A percentile compares a stretch with the other conserved stretches of the same genome.
phyloP scores from a whole-genome alignment of 1,140 invertebrate genomes.

The Pararge aegeria region DNA sequence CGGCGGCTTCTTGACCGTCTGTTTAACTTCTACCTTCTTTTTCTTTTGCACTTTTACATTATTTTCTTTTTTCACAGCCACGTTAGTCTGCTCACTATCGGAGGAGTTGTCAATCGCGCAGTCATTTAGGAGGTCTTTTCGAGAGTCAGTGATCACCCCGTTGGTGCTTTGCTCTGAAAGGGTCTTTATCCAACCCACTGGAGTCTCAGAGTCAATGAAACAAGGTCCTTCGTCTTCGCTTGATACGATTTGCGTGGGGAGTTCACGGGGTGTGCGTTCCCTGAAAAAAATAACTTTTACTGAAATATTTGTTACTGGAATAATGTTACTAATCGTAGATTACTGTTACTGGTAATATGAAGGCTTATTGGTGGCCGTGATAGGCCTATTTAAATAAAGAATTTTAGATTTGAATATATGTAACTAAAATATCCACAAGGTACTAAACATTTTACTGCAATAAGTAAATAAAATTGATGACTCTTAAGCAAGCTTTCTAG shows the following conservation, averaged over 20 bases:
- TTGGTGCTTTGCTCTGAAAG: conserved; percentile 61
- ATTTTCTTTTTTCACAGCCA: conserved; percentile 33
- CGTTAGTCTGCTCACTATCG: conserved; percentile 51
- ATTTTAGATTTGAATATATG: no score
- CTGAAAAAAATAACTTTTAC: no score
- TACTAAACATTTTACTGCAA: no score
- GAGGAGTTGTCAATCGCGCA: conserved; percentile 35
- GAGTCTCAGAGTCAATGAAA: conserved; percentile 69
- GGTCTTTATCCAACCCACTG: conserved; percentile 61
- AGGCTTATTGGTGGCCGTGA: no score
- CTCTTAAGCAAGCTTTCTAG: no score
- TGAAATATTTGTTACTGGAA: not conserved
- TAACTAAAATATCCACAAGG: no score
- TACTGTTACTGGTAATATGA: no score
- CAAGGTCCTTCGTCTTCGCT: conserved; percentile 75
- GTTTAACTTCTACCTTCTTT: conserved; percentile 44
- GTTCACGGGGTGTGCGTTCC: conserved; percentile 56
- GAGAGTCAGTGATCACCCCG: conserved; percentile 58
- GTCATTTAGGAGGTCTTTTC: conserved; percentile 62
- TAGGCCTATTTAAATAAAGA: no score
- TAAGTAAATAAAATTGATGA: no score
- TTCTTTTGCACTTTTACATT: conserved; percentile 40
- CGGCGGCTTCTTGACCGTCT: conserved; percentile 38
- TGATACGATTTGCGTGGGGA: conserved; percentile 63
- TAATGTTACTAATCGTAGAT: not conserved